Evolutionary conservation across 2,888 invertebrate genomes (phyloP).

Genomic region (Drosophila trichaetosa): DNA sequence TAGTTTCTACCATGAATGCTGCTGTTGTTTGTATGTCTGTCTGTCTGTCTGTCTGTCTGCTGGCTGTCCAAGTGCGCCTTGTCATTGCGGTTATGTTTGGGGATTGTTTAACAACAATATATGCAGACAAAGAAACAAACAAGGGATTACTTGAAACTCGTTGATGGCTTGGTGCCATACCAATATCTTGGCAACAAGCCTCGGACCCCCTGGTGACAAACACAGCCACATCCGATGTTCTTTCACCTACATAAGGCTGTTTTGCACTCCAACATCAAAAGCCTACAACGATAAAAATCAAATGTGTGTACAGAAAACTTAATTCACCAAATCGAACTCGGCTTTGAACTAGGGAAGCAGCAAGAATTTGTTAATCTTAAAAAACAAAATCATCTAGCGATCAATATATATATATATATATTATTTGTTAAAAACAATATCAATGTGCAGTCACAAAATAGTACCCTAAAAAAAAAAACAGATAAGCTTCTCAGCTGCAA

Average conservation of each 20-base stretch:
- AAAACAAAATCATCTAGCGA: background rate
- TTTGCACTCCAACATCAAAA: constrained; percentile 57
- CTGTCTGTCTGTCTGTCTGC: constrained; percentile 7
- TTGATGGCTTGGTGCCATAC: constrained; percentile 57
- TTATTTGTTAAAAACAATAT: background rate
- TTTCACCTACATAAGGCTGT: constrained; percentile 58
- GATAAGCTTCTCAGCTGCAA: background rate
- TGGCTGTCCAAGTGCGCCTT: constrained; percentile 46
- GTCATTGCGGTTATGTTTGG: constrained; percentile 63
- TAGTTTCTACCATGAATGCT: constrained; percentile 61
- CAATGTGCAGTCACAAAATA: background rate
- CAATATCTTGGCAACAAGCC: constrained; percentile 24
- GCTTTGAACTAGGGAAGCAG: background rate
- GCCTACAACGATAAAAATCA: constrained; percentile 21
- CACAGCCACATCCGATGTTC: constrained; percentile 64
- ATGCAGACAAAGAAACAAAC: constrained; percentile 60
- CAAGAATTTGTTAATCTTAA: background rate
- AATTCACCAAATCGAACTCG: constrained; percentile 10
- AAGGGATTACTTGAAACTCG: constrained; percentile 62
- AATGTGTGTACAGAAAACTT: constrained; percentile 1
- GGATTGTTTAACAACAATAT: constrained; percentile 71
- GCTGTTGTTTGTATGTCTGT: constrained; percentile 26
- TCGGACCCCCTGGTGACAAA: constrained; percentile 54
- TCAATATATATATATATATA: background rate
- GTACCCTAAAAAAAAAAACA: no score